These are phyloP conservation scores for Aethes cnicana DNA, from an alignment of 2,888 invertebrate species.

Conservation along the genomic window DNA sequence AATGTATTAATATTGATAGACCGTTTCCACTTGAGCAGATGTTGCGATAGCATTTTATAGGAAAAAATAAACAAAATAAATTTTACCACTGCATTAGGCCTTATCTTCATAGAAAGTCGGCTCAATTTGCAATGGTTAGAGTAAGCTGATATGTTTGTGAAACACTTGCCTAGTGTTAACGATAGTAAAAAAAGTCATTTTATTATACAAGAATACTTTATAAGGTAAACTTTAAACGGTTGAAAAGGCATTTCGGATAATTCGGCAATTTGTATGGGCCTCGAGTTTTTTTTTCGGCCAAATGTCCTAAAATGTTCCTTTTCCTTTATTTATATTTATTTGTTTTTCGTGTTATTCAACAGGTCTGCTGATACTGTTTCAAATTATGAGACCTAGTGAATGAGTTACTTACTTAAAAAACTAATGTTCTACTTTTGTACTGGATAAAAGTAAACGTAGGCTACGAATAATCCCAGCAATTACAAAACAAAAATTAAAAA, in stretches of 20 bases:
- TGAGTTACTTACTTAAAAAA: no score
- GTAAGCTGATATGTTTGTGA: not conserved
- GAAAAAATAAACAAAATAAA: slow-evolving; percentile 18
- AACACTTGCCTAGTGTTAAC: slow-evolving; percentile 31
- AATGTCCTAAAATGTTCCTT: not conserved
- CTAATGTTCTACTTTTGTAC: no score
- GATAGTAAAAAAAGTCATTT: slow-evolving; percentile 17
- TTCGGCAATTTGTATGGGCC: slow-evolving; percentile 22
- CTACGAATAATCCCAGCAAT: no score
- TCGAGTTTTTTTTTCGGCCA: slow-evolving; percentile 5
- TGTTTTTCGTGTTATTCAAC: not conserved
- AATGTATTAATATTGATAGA: slow-evolving; percentile 30
- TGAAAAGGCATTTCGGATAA: slow-evolving; percentile 10
- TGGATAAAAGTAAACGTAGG: no score
- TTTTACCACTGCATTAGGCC: not conserved
- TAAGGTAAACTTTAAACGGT: slow-evolving; percentile 26
- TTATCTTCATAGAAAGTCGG: not conserved
- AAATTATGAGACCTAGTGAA: no score
- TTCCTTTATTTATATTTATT: not conserved
- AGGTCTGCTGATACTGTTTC: no score
- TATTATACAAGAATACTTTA: slow-evolving; percentile 1
- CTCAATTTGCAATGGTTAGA: not conserved
- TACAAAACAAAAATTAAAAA: no score
- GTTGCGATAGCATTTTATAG: slow-evolving; percentile 34
- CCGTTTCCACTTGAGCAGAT: slow-evolving; percentile 45